phyloP scores from a whole-genome alignment of 2,888 invertebrate species.

The Pandemis corylana region DNA sequence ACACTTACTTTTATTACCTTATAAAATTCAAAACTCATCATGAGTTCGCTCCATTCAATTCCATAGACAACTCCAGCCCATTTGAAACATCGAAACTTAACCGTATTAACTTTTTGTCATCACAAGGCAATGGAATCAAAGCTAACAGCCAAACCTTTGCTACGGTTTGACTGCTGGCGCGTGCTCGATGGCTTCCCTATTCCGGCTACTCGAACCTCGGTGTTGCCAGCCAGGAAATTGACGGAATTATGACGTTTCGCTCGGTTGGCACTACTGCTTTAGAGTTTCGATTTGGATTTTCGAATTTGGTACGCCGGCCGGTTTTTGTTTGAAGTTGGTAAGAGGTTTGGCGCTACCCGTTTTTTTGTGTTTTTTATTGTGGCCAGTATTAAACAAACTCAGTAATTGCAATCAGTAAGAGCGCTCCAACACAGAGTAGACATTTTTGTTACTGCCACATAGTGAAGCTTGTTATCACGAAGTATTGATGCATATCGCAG shows the following conservation, averaged over 20 bases:
- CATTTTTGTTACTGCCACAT: not conserved
- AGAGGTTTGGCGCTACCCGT: not conserved
- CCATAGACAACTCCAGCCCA: not conserved
- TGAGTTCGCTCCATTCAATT: not conserved
- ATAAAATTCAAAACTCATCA: no score
- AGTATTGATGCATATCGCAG: no score
- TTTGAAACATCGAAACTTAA: slow-evolving; percentile 28
- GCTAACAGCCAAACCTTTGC: slow-evolving; percentile 39
- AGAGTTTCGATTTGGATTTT: slow-evolving; percentile 32
- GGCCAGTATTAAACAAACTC: not conserved
- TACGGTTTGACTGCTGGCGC: slow-evolving; percentile 55
- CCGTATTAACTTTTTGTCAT: slow-evolving; percentile 41
- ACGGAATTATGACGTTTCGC: slow-evolving; percentile 53
- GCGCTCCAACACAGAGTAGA: not conserved
- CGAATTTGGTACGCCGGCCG: slow-evolving; percentile 8
- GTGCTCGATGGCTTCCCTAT: slow-evolving; percentile 59
- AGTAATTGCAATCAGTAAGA: not conserved
- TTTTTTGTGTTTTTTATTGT: not conserved
- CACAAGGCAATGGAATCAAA: slow-evolving; percentile 40
- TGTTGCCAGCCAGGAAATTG: slow-evolving; percentile 64
- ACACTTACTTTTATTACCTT: no score
- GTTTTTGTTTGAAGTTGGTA: slow-evolving; percentile 20
- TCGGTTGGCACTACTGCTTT: slow-evolving; percentile 40
- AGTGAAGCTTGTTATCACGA: no score
- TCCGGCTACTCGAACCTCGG: slow-evolving; percentile 44